A percentile compares a stretch with the other conserved stretches of the same genome.
These are phyloP conservation scores for Columbina picui DNA, from an alignment of 2,113 vertebrate genomes.

Conservation along the genomic window DNA sequence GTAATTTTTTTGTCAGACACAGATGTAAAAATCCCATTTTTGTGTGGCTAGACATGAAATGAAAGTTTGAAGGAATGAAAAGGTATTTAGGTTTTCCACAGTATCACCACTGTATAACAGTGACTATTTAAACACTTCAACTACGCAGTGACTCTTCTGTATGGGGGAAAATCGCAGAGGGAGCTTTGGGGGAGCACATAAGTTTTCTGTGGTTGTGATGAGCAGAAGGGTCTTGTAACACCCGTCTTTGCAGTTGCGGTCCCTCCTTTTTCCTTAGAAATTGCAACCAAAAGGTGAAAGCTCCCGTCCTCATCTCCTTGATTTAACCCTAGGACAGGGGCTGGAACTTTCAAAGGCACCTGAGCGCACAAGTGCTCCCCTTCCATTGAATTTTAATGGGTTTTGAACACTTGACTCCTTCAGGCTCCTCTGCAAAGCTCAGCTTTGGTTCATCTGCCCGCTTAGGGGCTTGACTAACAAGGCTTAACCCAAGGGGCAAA, in stretches of 20 bases:
- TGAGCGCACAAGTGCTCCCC: accelerated
- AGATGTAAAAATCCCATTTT: background rate
- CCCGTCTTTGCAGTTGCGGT: too few relatives aligned
- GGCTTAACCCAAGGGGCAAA: background rate
- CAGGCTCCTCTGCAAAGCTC: background rate
- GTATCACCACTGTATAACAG: accelerated
- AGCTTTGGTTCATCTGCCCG: background rate
- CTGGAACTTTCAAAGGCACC: background rate
- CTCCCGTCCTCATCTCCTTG: background rate
- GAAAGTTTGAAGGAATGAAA: background rate
- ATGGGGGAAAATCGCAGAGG: background rate
- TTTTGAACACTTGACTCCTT: background rate
- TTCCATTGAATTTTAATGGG: background rate
- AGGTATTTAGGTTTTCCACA: background rate
- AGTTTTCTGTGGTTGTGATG: background rate
- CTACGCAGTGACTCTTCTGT: accelerated
- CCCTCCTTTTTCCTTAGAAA: background rate
- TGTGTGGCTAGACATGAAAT: background rate
- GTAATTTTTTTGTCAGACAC: background rate
- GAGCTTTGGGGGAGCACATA: background rate
- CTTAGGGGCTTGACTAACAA: background rate
- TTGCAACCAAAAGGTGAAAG: background rate
- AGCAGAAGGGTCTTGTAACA: background rate
- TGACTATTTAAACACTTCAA: background rate
- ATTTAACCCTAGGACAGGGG: background rate